phyloP scores from a whole-genome alignment of 2,797 vertebrate genomes.

The Oceanodroma leucorhoa region DNA sequence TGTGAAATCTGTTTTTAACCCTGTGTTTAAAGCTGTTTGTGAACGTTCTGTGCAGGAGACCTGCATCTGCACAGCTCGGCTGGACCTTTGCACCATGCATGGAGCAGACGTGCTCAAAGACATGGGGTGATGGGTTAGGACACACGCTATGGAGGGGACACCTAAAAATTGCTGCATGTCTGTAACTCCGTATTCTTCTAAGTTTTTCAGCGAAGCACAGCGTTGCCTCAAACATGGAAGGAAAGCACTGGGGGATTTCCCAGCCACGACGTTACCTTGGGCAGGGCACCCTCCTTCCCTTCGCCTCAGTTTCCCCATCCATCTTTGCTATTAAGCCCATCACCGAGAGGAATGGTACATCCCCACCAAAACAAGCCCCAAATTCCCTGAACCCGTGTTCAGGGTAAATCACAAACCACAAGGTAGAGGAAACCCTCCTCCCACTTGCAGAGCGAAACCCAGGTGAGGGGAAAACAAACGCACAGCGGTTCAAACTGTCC shows the following conservation, averaged over 20 bases:
- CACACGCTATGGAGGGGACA: background rate
- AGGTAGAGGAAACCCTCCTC: constrained; percentile 36
- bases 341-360: background rate
- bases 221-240: background rate
- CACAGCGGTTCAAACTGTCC: background rate
- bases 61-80: background rate
- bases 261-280: background rate
- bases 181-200: rapidly evolving
- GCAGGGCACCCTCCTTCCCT: background rate
- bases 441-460: background rate
- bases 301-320: background rate
- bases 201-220: background rate
- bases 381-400: background rate
- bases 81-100: background rate
- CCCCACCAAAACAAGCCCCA: background rate
- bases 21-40: background rate
- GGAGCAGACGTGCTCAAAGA: background rate
- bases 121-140: background rate
- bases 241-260: background rate
- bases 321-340: background rate
- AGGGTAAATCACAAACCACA: constrained; percentile 8
- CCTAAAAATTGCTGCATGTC: rapidly evolving
- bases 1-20: rapidly evolving
- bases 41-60: background rate
- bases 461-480: constrained; percentile 17